A percentile compares a stretch with the other conserved stretches of the same genome.
These are phyloP conservation scores for Heterodera filipjevi DNA, from an alignment of 2,888 invertebrate species.

Conservation along the genomic window DNA sequence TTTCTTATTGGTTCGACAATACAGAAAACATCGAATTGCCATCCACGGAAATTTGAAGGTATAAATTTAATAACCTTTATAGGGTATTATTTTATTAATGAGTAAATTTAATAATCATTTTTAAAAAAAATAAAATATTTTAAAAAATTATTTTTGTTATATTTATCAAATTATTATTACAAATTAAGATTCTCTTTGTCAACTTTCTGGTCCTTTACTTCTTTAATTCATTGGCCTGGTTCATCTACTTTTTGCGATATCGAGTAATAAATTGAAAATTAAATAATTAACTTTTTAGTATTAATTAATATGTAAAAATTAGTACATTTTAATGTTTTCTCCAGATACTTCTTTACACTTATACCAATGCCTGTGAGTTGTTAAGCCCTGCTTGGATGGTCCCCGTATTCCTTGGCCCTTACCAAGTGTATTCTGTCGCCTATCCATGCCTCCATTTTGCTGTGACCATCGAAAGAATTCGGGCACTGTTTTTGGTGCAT, in stretches of 20 bases:
- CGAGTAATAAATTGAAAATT: not conserved
- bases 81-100: too few species aligned
- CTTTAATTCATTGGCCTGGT: not conserved
- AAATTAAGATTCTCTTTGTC: slow-evolving; percentile 12
- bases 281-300: not conserved
- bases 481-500: slow-evolving; percentile 18
- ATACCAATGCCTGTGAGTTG: slow-evolving; percentile 16
- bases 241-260: slow-evolving; percentile 14
- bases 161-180: too few species aligned
- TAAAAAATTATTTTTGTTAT: too few species aligned
- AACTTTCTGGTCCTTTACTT: slow-evolving; percentile 20
- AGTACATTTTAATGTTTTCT: not conserved
- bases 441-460: slow-evolving; percentile 24
- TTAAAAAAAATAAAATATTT: too few species aligned
- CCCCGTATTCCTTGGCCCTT: slow-evolving; percentile 16
- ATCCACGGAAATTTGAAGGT: not conserved
- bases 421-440: slow-evolving; percentile 17
- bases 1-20: not conserved
- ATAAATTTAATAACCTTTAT: too few species aligned
- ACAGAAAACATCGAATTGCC: not conserved
- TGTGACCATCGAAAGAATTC: slow-evolving; percentile 14
- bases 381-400: slow-evolving; percentile 19
- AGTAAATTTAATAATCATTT: too few species aligned
- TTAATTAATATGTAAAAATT: not conserved
- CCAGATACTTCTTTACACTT: slow-evolving; percentile 15